Evolutionary conservation across 2,888 invertebrate species (phyloP).

Genomic region (Zelleria hepariella): DNA sequence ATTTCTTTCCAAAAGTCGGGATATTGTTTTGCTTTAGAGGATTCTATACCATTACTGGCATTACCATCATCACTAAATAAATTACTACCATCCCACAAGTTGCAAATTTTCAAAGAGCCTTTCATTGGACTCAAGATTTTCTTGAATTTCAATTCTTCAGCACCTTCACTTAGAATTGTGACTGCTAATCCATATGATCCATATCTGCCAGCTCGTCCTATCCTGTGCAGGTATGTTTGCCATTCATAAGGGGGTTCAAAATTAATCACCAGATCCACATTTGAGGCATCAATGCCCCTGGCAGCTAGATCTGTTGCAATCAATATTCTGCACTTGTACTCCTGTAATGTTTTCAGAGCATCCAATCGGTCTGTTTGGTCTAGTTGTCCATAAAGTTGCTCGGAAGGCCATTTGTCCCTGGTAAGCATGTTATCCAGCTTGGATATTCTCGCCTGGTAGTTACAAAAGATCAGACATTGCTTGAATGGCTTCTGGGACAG

Average conservation of each 20-base stretch:
- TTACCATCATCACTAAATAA: background rate
- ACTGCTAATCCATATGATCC: slow-evolving; percentile 88
- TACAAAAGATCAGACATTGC: slow-evolving; percentile 93
- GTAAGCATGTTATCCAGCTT: slow-evolving; percentile 81
- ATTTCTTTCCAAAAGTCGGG: slow-evolving; percentile 27
- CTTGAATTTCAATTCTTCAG: slow-evolving; percentile 74
- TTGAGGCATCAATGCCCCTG: slow-evolving; percentile 94
- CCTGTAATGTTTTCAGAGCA: slow-evolving; percentile 82
- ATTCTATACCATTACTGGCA: background rate
- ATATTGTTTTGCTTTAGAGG: background rate
- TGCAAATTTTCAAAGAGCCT: slow-evolving; percentile 32
- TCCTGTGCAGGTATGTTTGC: slow-evolving; percentile 92
- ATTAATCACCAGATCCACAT: slow-evolving; percentile 94
- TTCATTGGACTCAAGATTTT: slow-evolving; percentile 72
- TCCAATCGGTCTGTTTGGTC: slow-evolving; percentile 83
- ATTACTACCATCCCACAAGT: slow-evolving; percentile 36
- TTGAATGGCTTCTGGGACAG: slow-evolving; percentile 82
- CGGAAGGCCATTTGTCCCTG: slow-evolving; percentile 82
- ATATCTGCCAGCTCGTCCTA: slow-evolving; percentile 95
- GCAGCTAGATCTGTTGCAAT: slow-evolving; percentile 93
- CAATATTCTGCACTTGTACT: slow-evolving; percentile 86
- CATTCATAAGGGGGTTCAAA: slow-evolving; percentile 86
- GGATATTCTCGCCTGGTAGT: slow-evolving; percentile 87
- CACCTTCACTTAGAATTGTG: slow-evolving; percentile 77
- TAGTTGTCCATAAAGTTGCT: slow-evolving; percentile 83